Conservation (phyloP, 1,140 invertebrate genomes). For the Leptopilina clavipes region DNA sequence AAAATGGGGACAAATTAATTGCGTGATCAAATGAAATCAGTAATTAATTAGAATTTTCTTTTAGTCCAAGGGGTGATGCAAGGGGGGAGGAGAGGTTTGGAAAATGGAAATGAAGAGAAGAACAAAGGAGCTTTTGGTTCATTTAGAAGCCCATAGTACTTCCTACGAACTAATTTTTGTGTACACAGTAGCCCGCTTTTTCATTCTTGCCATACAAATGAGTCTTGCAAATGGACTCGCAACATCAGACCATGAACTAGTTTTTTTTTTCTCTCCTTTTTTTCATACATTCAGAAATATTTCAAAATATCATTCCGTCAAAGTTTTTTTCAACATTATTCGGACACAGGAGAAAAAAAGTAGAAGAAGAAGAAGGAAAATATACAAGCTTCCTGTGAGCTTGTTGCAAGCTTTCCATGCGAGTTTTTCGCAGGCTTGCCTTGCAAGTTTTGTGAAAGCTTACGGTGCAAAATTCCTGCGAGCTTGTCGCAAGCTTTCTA, state of each 20-base stretch:
- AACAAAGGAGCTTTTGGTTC: slow-evolving; percentile 23
- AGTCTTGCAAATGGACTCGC: slow-evolving; percentile 24
- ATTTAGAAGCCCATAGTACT: slow-evolving; percentile 13
- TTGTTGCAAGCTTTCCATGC: too few relatives aligned
- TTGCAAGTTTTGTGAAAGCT: too few relatives aligned
- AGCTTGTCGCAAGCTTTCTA: too few relatives aligned
- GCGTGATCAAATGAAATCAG: background rate
- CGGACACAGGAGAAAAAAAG: too few relatives aligned
- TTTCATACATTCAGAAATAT: background rate
- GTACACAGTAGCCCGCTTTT: slow-evolving; percentile 27
- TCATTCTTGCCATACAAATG: slow-evolving; percentile 28
- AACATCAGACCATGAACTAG: slow-evolving; percentile 10
- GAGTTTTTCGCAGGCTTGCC: too few relatives aligned
- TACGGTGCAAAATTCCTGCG: too few relatives aligned
- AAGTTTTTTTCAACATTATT: too few relatives aligned
- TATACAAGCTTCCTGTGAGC: too few relatives aligned
- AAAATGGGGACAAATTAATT: background rate
- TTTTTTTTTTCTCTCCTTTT: background rate
- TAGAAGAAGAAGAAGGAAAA: too few relatives aligned
- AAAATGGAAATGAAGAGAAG: background rate
- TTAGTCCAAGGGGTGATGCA: background rate
- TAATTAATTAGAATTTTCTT: slow-evolving; percentile 13
- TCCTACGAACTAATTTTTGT: slow-evolving; percentile 28
- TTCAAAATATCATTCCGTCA: background rate
- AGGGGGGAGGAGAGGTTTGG: too few relatives aligned